Conservation (phyloP, 2,113 vertebrate genomes). For the Neofelis nebulosa region DNA sequence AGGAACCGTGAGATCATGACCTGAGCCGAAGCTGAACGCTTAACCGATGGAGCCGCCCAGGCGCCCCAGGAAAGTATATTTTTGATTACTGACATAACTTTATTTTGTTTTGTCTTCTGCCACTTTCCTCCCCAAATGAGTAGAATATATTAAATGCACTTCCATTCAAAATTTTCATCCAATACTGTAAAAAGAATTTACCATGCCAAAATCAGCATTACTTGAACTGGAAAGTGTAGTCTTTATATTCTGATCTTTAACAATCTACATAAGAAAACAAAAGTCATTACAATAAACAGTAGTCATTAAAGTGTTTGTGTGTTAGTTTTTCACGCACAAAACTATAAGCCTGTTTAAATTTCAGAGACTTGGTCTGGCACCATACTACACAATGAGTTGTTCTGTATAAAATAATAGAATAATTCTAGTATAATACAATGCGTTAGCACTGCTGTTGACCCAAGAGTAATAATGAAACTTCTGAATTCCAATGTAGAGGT, state of each 20-base stretch:
- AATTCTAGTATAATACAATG: background rate
- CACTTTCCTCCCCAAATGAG: background rate
- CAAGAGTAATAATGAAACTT: background rate
- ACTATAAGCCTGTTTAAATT: background rate
- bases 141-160: background rate
- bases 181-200: background rate
- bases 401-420: background rate
- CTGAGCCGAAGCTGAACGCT: too few species aligned
- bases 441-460: background rate
- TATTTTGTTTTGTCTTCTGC: background rate
- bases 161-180: background rate
- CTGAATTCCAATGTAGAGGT: background rate
- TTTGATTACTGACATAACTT: background rate
- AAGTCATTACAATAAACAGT: background rate
- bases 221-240: background rate
- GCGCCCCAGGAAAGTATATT: background rate
- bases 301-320: background rate
- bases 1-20: too few species aligned
- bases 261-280: background rate
- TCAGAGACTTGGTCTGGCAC: background rate
- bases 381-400: background rate
- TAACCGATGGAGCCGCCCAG: too few species aligned
- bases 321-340: background rate
- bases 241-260: background rate
- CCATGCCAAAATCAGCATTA: background rate